Conservation (phyloP, 2,888 invertebrate genomes). For the Archaeoteleia sp. region DNA sequence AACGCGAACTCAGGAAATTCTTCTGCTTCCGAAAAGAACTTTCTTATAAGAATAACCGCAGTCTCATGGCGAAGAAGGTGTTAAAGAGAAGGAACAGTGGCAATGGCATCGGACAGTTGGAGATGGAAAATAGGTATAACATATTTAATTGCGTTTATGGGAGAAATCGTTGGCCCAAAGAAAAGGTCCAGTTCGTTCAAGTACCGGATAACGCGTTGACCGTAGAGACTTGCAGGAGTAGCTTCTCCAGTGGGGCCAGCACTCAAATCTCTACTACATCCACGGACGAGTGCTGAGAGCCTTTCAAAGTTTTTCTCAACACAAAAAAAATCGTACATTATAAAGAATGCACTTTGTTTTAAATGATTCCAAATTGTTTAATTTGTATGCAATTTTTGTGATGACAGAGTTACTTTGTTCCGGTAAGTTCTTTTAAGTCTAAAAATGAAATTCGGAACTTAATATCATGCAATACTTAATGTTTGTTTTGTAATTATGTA, state of each 20-base stretch:
- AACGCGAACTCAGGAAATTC: constrained; percentile 77
- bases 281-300: constrained; percentile 77
- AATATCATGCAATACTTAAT: too few species aligned
- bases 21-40: constrained; percentile 74
- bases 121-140: constrained; percentile 68
- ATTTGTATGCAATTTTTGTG: too few species aligned
- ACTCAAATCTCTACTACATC: constrained; percentile 80
- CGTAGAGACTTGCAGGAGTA: constrained; percentile 79
- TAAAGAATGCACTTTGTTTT: too few species aligned
- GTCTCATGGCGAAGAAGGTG: constrained; percentile 75
- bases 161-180: constrained; percentile 68
- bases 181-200: constrained; percentile 76
- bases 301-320: too few species aligned
- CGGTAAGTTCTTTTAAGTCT: too few species aligned
- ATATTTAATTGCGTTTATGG: constrained; percentile 73
- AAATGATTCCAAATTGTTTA: too few species aligned
- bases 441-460: too few species aligned
- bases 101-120: constrained; percentile 53
- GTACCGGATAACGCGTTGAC: constrained; percentile 78
- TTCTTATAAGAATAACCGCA: constrained; percentile 72
- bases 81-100: constrained; percentile 69
- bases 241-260: constrained; percentile 80
- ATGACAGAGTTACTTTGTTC: too few species aligned
- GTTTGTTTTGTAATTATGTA: too few species aligned
- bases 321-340: too few species aligned